A percentile compares a stretch with the other conserved stretches of the same genome.
These are phyloP conservation scores for Eurytoma adleriae DNA, from an alignment of 2,888 invertebrate species.

Conservation along the genomic window DNA sequence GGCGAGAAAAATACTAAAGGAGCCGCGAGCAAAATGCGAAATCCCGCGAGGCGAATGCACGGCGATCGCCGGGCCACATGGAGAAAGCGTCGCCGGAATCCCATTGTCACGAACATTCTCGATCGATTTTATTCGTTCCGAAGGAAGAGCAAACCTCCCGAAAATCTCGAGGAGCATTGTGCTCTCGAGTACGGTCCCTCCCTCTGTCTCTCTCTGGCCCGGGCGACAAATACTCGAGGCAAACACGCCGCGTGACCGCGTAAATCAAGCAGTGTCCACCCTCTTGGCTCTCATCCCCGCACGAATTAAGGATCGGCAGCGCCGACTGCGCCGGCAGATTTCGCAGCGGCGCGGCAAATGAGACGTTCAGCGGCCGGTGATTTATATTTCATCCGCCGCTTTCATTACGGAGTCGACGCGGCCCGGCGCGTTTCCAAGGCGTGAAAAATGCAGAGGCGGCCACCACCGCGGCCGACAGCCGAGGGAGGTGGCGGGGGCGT, in stretches of 20 bases:
- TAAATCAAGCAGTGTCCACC: conserved; percentile 52
- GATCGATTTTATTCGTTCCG: conserved; percentile 28
- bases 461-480: neutral
- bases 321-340: conserved; percentile 18
- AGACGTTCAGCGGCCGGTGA: conserved; percentile 48
- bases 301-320: conserved; percentile 43
- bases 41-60: neutral
- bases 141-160: neutral
- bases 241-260: conserved; percentile 39
- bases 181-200: conserved; percentile 9
- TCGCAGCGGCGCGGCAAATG: conserved; percentile 45
- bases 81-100: neutral
- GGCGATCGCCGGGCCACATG: neutral
- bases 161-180: conserved; percentile 23
- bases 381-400: conserved; percentile 56
- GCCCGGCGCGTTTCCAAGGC: conserved; percentile 33
- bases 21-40: neutral
- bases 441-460: conserved; percentile 54
- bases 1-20: too few species aligned
- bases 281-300: conserved; percentile 27
- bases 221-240: conserved; percentile 8
- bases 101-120: conserved; percentile 16
- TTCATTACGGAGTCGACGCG: conserved; percentile 40
- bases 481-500: neutral
- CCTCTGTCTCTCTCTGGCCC: neutral